phyloP scores from a whole-genome alignment of 2,113 vertebrate genomes.

The Camelus dromedarius region DNA sequence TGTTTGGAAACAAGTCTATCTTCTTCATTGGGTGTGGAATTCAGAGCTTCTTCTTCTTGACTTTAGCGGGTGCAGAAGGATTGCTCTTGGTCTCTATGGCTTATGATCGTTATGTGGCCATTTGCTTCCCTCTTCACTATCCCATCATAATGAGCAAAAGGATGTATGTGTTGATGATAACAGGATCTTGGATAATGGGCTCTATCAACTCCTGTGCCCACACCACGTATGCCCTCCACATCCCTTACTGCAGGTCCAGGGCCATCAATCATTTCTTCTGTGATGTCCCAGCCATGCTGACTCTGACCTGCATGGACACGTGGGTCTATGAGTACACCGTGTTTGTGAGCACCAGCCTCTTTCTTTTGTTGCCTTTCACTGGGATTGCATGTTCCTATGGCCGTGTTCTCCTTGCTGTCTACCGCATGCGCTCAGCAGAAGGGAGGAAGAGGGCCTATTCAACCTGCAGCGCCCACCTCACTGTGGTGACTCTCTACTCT shows the following conservation, averaged over 20 bases:
- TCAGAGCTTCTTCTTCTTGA: neutral
- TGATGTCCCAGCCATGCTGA: neutral
- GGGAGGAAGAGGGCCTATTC: constrained; percentile 4
- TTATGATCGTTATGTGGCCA: neutral
- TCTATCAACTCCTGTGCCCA: no score
- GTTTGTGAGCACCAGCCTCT: neutral
- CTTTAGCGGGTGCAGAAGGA: neutral
- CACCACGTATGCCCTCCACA: no score
- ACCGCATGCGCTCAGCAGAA: neutral
- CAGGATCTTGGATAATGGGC: neutral
- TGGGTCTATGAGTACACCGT: neutral
- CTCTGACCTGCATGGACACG: neutral
- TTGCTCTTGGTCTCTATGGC: neutral
- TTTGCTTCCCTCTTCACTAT: neutral
- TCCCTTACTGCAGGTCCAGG: no score
- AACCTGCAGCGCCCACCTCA: constrained; percentile 10
- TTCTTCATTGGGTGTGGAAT: neutral
- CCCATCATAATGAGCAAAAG: neutral
- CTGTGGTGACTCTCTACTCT: neutral
- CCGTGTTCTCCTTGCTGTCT: neutral
- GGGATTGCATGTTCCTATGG: neutral
- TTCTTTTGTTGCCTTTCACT: neutral
- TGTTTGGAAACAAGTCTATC: neutral
- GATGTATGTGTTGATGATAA: neutral
- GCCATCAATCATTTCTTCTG: no score